Percentiles rank a stretch among this genome's conserved stretches.
phyloP scores from a whole-genome alignment of 2,113 vertebrate species.

The Ochotona curzoniae region DNA sequence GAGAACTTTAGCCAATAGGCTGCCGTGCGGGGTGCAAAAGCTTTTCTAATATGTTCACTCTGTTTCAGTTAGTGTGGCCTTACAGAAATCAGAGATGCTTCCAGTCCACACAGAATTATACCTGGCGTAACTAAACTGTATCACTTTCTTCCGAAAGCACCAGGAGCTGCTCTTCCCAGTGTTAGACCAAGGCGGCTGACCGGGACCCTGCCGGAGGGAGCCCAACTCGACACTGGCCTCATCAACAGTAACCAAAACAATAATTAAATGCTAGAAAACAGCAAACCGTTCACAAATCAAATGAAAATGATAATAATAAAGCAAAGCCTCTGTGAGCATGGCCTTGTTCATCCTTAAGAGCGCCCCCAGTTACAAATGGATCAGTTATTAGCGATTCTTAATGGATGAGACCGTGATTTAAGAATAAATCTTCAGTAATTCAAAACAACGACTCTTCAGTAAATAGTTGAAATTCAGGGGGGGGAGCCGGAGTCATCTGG shows the following conservation, averaged over 20 bases:
- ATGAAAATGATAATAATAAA: constrained; percentile 55
- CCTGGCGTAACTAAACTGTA: not conserved
- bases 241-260: constrained; percentile 59
- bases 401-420: constrained; percentile 87
- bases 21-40: not conserved
- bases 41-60: not conserved
- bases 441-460: constrained; percentile 91
- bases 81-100: constrained; percentile 29
- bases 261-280: constrained; percentile 75
- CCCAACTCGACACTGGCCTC: not conserved
- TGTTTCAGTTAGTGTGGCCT: not conserved
- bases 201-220: constrained; percentile 7
- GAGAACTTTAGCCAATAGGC: no score
- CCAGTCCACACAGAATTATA: not conserved
- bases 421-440: constrained; percentile 91
- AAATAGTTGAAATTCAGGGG: constrained; percentile 94
- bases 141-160: constrained; percentile 27
- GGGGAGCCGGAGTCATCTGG: constrained; percentile 94
- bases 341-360: constrained; percentile 84
- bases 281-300: constrained; percentile 80
- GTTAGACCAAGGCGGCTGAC: not conserved
- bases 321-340: constrained; percentile 49
- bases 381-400: constrained; percentile 86
- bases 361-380: constrained; percentile 82
- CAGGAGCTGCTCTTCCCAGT: not conserved